Base-by-base conservation (phyloP, 2,888 invertebrate species). In the Morpho helenor region DNA sequence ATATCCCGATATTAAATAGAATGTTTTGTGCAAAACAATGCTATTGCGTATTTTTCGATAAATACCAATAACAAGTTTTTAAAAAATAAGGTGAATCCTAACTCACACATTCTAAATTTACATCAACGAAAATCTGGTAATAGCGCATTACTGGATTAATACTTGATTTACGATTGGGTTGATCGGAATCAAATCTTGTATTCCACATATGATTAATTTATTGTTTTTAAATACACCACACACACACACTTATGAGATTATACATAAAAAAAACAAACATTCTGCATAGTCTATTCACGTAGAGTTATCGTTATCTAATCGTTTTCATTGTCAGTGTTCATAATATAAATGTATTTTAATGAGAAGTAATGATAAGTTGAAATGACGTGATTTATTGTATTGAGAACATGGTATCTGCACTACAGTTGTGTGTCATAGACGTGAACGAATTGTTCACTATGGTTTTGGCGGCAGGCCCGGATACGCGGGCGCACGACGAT, bases 401-500 rank as follows among this genome's bases (percentile, higher is more conserved):
- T 60, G 52, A 60, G 54, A 61, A 60, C 58, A 60, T 61, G 57
- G 49, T 63, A 61, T 63, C 61, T 59, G 61, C 56, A 56, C 40
- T 60, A 55, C 49, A 49, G 55, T 57, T 57, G 53, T 61, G 60
- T 61, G 60, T 66, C 61, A 66, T 52, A 43, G 59, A 49, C 61
- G 56, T 63, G 64, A 58, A 59, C 62, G 56, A 52, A 59, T 43
- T 60, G 63, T 61, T 65, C 67, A 66, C 61, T 66, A 61, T 57
- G 60, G 52, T 49, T 64, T 66, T 64, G 66, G 67, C 68, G 60
- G 57, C 61, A 61, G 69, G 65, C 70, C 69, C 69, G 66, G 52
- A 55, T 54, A 48, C 54, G 57, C 58, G 60, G 61, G 57, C 52
- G 59, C 47, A 49, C 60, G 62, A 49, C 60, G 62, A 46, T 57